A percentile compares a stretch with the other conserved stretches of the same genome.
phyloP scores from a whole-genome alignment of 64 coral and sea anemone species.

The Dendronephthya gigantea region DNA sequence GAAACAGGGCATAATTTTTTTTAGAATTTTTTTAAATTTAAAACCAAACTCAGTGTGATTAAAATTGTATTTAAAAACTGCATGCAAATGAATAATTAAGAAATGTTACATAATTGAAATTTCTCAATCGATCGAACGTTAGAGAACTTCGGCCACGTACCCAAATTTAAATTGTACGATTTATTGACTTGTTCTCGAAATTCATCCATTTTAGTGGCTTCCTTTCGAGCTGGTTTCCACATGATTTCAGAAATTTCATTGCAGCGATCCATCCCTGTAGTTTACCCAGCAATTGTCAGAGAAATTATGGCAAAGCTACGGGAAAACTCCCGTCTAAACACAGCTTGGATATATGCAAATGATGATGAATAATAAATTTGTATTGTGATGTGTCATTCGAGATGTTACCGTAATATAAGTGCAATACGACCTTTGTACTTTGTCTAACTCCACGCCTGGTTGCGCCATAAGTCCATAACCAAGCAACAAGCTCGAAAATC shows the following conservation, averaged over 20 bases:
- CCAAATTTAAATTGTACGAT: conserved; percentile 42
- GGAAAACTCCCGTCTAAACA: not conserved
- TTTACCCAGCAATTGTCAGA: not conserved
- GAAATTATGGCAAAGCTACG: not conserved
- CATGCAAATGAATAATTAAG: no score
- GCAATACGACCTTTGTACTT: not conserved
- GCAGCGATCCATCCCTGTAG: not conserved
- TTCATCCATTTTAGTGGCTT: conserved; percentile 58
- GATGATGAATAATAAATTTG: not conserved
- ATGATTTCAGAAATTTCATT: conserved; percentile 8
- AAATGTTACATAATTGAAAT: no score
- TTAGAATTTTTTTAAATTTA: not conserved
- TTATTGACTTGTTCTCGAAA: conserved; percentile 59
- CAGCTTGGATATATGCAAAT: no score
- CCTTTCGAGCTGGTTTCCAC: conserved; percentile 49
- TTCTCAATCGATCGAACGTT: no score
- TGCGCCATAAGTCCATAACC: no score
- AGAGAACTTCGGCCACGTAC: no score
- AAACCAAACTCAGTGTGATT: not conserved
- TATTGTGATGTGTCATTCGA: not conserved
- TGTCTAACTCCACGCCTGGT: not conserved
- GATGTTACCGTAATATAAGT: not conserved
- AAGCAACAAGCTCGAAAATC: not conserved
- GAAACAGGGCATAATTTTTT: no score
- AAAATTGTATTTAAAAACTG: no score